Evolutionary conservation across 2,797 vertebrate species (phyloP).

Genomic region (Ceryle rudis): DNA sequence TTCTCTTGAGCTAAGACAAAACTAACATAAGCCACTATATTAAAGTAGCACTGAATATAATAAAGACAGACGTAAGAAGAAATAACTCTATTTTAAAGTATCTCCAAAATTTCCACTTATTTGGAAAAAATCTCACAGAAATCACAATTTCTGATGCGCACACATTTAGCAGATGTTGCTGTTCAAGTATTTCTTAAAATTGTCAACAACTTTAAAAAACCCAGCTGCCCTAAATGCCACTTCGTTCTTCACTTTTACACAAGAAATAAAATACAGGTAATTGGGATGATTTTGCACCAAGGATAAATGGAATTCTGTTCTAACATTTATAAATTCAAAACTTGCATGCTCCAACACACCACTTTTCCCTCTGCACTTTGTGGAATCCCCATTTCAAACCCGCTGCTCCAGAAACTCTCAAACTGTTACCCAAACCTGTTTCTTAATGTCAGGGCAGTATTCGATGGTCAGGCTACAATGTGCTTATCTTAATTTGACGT

Average conservation of each 20-base stretch:
- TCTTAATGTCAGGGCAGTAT: background rate
- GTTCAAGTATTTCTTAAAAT: background rate
- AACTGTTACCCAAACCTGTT: background rate
- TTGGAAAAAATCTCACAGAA: background rate
- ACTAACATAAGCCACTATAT: background rate
- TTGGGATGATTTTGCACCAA: background rate
- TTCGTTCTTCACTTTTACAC: background rate
- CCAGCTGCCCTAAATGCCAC: background rate
- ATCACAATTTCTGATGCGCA: background rate
- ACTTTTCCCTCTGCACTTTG: background rate
- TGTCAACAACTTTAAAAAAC: background rate
- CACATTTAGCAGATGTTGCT: background rate
- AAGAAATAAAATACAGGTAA: background rate
- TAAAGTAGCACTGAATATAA: background rate
- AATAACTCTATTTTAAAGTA: background rate
- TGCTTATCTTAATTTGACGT: conserved; percentile 25
- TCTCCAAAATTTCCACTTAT: background rate
- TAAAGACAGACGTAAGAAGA: background rate
- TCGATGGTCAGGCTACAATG: background rate
- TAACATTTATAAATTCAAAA: background rate
- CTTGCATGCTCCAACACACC: background rate
- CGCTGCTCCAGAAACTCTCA: background rate
- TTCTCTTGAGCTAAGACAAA: background rate
- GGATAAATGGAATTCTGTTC: background rate
- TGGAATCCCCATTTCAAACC: background rate